These are phyloP conservation scores for Xestoiulus laeticollis DNA, from an alignment of 2,888 invertebrate genomes.

Conservation along the genomic window DNA sequence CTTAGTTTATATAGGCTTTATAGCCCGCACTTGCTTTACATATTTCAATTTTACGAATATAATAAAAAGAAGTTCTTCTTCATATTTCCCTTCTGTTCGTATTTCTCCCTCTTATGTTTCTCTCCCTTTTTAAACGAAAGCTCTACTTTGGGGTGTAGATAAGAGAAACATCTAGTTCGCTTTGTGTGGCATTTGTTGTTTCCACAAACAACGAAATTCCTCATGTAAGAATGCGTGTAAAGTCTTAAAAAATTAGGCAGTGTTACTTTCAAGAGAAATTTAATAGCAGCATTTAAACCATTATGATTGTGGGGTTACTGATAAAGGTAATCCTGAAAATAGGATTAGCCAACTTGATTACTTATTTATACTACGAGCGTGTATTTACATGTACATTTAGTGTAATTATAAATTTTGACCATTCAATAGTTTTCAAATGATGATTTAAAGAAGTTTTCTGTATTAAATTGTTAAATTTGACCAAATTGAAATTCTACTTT, in stretches of 20 bases:
- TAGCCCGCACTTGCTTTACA: conserved; percentile 11
- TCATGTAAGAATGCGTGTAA: conserved; percentile 32
- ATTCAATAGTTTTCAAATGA: no score
- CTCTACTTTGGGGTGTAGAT: background rate
- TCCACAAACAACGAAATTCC: conserved; percentile 30
- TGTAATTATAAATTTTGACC: no score
- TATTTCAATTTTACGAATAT: conserved; percentile 32
- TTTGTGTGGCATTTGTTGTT: conserved; percentile 36
- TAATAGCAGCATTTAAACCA: background rate
- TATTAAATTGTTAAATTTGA: no score
- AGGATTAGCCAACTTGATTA: no score
- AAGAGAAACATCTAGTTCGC: conserved; percentile 7
- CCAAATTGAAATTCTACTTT: no score
- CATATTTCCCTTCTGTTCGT: background rate
- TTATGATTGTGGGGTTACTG: no score
- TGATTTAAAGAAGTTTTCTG: no score
- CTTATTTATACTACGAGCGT: no score
- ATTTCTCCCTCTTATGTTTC: background rate
- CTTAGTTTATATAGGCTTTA: background rate
- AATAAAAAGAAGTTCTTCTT: background rate
- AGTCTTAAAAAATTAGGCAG: background rate
- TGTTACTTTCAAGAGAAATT: background rate
- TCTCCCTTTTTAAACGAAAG: background rate
- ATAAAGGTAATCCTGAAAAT: no score
- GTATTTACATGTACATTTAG: no score